phyloP scores from a whole-genome alignment of 2,797 vertebrate species.

The Nothura maculosa region DNA sequence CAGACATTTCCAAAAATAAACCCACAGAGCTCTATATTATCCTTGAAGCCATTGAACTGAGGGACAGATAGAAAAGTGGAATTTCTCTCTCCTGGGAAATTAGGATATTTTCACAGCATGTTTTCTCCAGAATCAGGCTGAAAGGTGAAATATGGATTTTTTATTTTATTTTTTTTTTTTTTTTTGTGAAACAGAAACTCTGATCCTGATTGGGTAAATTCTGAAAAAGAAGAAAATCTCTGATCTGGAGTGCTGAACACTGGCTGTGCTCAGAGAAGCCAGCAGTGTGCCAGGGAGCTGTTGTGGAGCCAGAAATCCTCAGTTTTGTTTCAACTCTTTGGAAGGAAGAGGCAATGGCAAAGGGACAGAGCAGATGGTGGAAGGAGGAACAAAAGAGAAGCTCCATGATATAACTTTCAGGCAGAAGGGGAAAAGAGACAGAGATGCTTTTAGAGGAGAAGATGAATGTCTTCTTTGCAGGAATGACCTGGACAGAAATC shows the following conservation, averaged over 20 bases:
- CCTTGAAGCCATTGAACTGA: neutral
- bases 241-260: neutral
- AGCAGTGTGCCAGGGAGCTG: neutral
- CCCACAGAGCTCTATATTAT: neutral
- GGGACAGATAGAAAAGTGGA: neutral
- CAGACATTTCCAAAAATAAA: neutral
- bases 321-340: neutral
- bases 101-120: fast-evolving
- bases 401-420: neutral
- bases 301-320: neutral
- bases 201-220: neutral
- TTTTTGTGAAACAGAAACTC: neutral
- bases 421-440: neutral
- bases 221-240: neutral
- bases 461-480: neutral
- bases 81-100: neutral
- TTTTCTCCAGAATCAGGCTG: neutral
- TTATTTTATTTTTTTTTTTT: no score
- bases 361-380: constrained; percentile 51
- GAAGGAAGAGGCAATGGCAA: neutral
- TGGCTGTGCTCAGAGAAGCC: neutral
- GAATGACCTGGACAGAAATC: neutral
- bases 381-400: neutral
- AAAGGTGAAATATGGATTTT: neutral
- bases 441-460: neutral